Conservation (phyloP, 2,113 vertebrate species). For the Sporophila hypoxantha region DNA sequence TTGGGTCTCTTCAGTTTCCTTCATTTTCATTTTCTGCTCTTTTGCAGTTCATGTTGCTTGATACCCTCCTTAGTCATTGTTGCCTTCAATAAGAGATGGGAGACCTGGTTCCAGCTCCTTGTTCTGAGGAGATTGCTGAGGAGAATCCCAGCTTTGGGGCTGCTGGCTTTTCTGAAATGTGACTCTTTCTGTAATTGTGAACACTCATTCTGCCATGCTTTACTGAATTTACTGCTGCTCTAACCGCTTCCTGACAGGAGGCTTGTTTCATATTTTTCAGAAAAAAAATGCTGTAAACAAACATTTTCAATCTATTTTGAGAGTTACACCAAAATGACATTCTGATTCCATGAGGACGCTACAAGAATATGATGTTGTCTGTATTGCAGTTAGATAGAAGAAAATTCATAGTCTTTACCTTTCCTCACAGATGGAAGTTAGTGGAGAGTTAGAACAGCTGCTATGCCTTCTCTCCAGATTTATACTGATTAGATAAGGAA, state of each 20-base stretch:
- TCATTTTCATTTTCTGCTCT: background rate
- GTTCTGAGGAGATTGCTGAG: background rate
- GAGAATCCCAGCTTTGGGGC: background rate
- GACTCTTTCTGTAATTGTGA: background rate
- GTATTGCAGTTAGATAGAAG: background rate
- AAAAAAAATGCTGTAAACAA: background rate
- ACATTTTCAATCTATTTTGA: background rate
- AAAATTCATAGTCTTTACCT: background rate
- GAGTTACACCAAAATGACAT: background rate
- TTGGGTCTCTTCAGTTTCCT: background rate
- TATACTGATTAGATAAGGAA: background rate
- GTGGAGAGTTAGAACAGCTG: background rate
- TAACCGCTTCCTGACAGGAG: background rate
- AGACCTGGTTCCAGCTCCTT: background rate
- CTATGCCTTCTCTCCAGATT: background rate
- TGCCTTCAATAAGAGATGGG: background rate
- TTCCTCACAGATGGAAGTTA: background rate
- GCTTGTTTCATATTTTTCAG: background rate
- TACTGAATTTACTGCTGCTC: background rate
- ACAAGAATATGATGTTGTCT: background rate
- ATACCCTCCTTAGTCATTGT: background rate
- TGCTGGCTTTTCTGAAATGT: background rate
- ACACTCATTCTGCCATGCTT: background rate
- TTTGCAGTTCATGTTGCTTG: background rate
- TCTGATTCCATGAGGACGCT: background rate